A percentile compares a stretch with the other conserved stretches of the same genome.
Conservation (phyloP, 2,797 vertebrate genomes). For the Neomorphus geoffroyi region DNA sequence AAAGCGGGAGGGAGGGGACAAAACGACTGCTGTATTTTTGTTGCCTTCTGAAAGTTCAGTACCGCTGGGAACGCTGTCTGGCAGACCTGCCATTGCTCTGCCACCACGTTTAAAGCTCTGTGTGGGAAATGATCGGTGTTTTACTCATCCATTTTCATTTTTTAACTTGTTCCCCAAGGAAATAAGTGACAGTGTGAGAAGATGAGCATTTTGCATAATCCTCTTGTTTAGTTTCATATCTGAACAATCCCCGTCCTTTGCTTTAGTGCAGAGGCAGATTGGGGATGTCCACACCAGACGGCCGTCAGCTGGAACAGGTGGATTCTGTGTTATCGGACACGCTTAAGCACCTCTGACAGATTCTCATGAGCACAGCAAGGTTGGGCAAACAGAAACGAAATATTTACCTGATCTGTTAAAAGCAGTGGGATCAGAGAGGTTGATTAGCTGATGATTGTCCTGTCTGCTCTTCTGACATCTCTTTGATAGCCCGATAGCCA, state of each 20-base stretch:
- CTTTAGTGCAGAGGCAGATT: background rate
- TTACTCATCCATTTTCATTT: background rate
- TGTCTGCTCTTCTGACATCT: background rate
- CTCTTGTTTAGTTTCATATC: background rate
- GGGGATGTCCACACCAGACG: background rate
- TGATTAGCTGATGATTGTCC: conserved; percentile 27
- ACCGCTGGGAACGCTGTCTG: background rate
- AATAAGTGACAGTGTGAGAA: background rate
- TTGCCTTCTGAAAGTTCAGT: background rate
- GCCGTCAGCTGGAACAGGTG: background rate
- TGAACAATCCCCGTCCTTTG: background rate
- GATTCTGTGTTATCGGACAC: background rate
- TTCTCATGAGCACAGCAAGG: background rate
- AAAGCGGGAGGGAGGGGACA: background rate
- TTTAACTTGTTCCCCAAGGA: background rate
- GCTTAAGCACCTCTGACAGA: background rate
- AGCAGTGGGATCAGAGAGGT: conserved; percentile 7
- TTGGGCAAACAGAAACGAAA: background rate
- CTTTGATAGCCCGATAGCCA: background rate
- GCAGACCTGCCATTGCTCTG: background rate
- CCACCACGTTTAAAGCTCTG: background rate
- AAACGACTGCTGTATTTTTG: background rate
- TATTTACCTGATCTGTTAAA: background rate
- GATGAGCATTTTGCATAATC: background rate
- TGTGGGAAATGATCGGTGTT: background rate